Evolutionary conservation across 37 sponge, comb jelly and placozoan species (phyloP).

Genomic region (Beroe forskalii): DNA sequence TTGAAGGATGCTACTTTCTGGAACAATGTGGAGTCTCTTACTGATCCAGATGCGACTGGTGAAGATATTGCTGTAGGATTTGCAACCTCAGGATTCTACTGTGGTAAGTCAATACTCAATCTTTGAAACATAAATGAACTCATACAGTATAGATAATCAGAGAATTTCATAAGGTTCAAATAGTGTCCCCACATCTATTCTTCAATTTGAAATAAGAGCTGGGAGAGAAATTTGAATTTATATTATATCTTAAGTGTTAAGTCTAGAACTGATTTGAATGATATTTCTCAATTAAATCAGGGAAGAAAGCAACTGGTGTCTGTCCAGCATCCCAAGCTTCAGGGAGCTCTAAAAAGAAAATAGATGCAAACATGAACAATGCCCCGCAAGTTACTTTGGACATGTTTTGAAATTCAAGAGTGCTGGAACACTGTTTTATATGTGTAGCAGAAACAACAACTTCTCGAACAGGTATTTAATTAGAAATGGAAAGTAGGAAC

Average conservation of each 20-base stretch:
- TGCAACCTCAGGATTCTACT: conserved; percentile 41
- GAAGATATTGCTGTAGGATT: conserved; percentile 21
- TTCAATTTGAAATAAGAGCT: too few species aligned
- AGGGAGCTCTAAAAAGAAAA: background rate
- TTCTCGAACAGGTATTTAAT: conserved; percentile 90
- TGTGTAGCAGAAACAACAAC: conserved; percentile 94
- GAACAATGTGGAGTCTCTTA: conserved; percentile 46
- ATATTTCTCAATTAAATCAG: too few species aligned
- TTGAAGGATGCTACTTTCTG: background rate
- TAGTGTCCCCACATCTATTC: too few species aligned
- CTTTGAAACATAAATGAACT: too few species aligned
- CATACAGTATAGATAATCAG: too few species aligned
- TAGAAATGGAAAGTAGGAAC: too few species aligned
- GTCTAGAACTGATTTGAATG: too few species aligned
- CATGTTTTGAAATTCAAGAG: conserved; percentile 73
- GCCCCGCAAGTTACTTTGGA: conserved; percentile 84
- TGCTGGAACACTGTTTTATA: conserved; percentile 79
- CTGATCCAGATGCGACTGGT: conserved; percentile 1
- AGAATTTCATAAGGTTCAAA: too few species aligned
- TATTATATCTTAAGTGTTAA: too few species aligned
- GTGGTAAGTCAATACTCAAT: too few species aligned
- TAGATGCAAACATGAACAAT: conserved; percentile 76
- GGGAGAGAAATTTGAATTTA: too few species aligned
- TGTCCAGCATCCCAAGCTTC: background rate
- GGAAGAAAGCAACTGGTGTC: background rate